Evolutionary conservation across 2,113 vertebrate genomes (phyloP).

Genomic region (Baryphthengus martii): DNA sequence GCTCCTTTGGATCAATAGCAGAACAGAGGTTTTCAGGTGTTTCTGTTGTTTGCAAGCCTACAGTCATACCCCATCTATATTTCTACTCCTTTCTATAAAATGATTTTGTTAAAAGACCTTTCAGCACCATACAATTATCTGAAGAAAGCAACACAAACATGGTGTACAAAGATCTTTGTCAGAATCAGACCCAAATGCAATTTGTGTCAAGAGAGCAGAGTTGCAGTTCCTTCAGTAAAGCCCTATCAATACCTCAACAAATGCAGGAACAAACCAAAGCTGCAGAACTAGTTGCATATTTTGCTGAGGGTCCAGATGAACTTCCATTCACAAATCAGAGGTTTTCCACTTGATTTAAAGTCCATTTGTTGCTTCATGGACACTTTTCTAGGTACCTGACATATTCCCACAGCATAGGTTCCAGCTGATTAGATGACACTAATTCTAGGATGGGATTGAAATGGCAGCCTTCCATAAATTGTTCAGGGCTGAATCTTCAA

Average conservation of each 20-base stretch:
- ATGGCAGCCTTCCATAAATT: background rate
- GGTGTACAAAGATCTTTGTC: background rate
- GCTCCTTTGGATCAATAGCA: too few species aligned
- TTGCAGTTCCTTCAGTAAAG: background rate
- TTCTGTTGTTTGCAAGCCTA: conserved; percentile 41
- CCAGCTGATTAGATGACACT: background rate
- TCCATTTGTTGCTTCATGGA: background rate
- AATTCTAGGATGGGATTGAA: background rate
- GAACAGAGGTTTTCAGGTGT: conserved; percentile 54
- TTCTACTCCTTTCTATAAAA: conserved; percentile 10
- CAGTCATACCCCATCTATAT: background rate
- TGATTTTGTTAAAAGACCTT: conserved; percentile 7
- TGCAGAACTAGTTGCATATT: background rate
- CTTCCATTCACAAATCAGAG: background rate
- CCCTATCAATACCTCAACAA: background rate
- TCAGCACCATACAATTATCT: background rate
- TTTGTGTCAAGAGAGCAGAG: background rate
- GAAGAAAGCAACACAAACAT: background rate
- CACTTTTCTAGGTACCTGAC: background rate
- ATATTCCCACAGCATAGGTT: background rate
- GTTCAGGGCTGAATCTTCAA: background rate
- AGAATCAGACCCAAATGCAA: background rate
- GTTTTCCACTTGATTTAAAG: background rate
- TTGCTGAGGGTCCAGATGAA: background rate
- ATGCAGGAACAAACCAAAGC: background rate